phyloP scores from a whole-genome alignment of 2,113 vertebrate genomes.

The Elanoides forficatus region DNA sequence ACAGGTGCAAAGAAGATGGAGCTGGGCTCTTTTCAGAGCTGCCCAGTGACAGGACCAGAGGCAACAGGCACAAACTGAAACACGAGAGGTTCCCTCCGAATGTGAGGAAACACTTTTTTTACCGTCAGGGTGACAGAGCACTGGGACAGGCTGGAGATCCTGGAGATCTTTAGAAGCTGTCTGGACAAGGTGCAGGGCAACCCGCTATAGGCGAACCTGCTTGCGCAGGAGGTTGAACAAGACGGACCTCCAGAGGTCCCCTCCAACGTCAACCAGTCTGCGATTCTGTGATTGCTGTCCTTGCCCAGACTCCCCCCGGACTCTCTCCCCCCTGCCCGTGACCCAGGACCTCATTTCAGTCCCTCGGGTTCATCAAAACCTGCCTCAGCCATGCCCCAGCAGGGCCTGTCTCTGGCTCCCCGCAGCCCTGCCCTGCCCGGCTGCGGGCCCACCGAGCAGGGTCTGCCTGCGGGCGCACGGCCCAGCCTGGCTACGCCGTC shows the following conservation, averaged over 20 bases:
- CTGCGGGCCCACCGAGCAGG: fast-evolving
- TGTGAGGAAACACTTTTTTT: background rate
- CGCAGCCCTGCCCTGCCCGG: background rate
- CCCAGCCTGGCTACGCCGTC: fast-evolving
- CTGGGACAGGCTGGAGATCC: background rate
- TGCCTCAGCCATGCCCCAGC: background rate
- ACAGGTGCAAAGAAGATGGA: background rate
- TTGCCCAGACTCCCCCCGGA: background rate
- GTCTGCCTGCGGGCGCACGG: fast-evolving
- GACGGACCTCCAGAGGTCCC: fast-evolving
- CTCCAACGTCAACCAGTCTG: background rate
- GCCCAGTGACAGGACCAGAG: background rate
- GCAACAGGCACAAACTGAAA: background rate
- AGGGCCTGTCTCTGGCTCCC: background rate
- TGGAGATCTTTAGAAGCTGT: background rate
- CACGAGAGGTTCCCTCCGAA: background rate
- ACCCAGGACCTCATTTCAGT: background rate
- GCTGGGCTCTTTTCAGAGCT: background rate
- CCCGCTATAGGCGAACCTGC: background rate
- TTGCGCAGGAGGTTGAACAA: background rate
- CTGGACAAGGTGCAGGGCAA: background rate
- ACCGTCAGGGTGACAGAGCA: background rate
- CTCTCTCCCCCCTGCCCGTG: too few relatives aligned
- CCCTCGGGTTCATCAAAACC: background rate
- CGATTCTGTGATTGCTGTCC: background rate